A percentile compares a stretch with the other conserved stretches of the same genome.
These are phyloP conservation scores for Alectoris magna DNA, from an alignment of 2,797 vertebrate species.

Conservation along the genomic window DNA sequence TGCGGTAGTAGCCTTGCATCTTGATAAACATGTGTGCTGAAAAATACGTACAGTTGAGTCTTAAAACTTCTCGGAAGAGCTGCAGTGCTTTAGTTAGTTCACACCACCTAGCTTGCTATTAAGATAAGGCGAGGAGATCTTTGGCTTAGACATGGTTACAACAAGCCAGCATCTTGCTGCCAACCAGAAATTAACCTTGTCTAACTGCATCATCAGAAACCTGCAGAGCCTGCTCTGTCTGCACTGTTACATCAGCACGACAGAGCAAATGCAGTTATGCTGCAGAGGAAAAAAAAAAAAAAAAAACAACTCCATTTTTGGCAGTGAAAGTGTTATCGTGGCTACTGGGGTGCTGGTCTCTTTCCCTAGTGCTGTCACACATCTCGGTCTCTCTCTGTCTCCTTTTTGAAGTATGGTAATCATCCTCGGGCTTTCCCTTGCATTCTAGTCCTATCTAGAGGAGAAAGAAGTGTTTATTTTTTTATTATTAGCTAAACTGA, in stretches of 20 bases:
- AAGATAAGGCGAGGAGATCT: background rate
- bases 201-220: background rate
- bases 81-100: background rate
- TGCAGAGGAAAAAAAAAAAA: background rate
- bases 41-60: background rate
- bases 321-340: background rate
- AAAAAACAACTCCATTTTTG: background rate
- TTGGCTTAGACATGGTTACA: background rate
- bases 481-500: constrained; percentile 64
- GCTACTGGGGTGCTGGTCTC: background rate
- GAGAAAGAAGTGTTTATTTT: background rate
- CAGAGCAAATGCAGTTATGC: background rate
- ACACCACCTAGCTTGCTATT: background rate
- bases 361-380: accelerated
- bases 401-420: constrained; percentile 57
- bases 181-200: background rate
- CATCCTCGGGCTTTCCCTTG: constrained; percentile 49
- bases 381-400: background rate
- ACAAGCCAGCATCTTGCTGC: background rate
- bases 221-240: background rate
- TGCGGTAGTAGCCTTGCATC: background rate
- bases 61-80: background rate
- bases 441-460: constrained; percentile 41
- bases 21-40: background rate
- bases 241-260: background rate